Percentiles rank a stretch among this genome's conserved stretches.
Conservation (phyloP, 2,113 vertebrate genomes). For the Canis aureus region DNA sequence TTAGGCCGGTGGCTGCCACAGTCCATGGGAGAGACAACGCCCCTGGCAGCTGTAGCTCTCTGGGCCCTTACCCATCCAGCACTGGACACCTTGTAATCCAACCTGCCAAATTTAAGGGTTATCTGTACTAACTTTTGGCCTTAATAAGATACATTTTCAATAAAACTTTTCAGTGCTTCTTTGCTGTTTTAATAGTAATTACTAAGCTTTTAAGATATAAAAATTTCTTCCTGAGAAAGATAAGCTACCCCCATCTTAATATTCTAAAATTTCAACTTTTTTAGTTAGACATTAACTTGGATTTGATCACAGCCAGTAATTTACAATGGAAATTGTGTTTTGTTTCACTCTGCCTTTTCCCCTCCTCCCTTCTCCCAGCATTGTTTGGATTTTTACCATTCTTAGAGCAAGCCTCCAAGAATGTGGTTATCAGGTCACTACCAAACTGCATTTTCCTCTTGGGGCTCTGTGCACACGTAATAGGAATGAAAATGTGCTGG, state of each 20-base stretch:
- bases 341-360: neutral
- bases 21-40: neutral
- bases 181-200: neutral
- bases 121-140: neutral
- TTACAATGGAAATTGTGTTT: conserved; percentile 41
- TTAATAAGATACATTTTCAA: neutral
- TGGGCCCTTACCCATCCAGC: neutral
- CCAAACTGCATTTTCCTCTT: conserved; percentile 64
- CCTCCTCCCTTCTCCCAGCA: neutral
- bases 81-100: neutral
- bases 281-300: neutral
- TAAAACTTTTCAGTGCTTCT: neutral
- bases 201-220: conserved; percentile 4
- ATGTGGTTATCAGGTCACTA: conserved; percentile 46
- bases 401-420: conserved; percentile 48
- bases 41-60: neutral
- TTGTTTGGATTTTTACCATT: conserved; percentile 77
- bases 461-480: conserved; percentile 57
- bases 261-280: neutral
- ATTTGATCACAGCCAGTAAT: neutral
- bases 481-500: conserved; percentile 24
- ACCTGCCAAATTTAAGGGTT: neutral
- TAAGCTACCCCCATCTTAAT: neutral
- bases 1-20: neutral
- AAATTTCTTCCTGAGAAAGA: neutral